Conservation (phyloP, 2,113 vertebrate genomes). For the Glareola pratincola region DNA sequence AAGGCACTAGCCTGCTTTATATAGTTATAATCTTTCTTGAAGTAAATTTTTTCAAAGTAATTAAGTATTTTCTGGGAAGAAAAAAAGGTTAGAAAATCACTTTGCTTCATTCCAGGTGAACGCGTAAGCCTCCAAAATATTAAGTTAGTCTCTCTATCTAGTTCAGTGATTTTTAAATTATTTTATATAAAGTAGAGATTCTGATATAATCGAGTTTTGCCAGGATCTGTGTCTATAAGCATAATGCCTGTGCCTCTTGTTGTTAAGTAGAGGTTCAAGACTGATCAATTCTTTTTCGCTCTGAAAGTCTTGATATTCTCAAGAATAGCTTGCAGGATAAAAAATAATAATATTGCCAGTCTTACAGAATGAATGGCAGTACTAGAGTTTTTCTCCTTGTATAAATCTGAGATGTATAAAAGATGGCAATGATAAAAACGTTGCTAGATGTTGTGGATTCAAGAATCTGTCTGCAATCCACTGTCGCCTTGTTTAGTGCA, state of each 20-base stretch:
- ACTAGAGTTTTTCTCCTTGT: neutral
- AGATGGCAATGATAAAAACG: neutral
- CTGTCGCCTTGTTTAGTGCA: neutral
- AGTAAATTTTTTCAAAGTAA: neutral
- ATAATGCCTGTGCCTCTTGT: neutral
- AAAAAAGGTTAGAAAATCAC: neutral
- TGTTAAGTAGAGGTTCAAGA: neutral
- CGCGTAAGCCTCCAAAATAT: neutral
- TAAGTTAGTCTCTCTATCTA: neutral
- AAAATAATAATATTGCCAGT: neutral
- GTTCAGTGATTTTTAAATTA: neutral
- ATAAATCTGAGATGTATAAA: neutral
- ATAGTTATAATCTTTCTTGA: neutral
- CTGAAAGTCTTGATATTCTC: neutral
- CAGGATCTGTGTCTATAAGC: neutral
- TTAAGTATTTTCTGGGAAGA: neutral
- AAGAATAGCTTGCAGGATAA: neutral
- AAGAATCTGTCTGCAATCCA: neutral
- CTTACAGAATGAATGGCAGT: neutral
- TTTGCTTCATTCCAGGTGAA: neutral
- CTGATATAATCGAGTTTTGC: neutral
- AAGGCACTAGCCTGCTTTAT: no score
- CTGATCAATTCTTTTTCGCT: neutral
- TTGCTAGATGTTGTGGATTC: neutral
- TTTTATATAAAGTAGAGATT: neutral